A percentile compares a stretch with the other conserved stretches of the same genome.
phyloP scores from a whole-genome alignment of 2,113 vertebrate genomes.

The Steatornis caripensis region DNA sequence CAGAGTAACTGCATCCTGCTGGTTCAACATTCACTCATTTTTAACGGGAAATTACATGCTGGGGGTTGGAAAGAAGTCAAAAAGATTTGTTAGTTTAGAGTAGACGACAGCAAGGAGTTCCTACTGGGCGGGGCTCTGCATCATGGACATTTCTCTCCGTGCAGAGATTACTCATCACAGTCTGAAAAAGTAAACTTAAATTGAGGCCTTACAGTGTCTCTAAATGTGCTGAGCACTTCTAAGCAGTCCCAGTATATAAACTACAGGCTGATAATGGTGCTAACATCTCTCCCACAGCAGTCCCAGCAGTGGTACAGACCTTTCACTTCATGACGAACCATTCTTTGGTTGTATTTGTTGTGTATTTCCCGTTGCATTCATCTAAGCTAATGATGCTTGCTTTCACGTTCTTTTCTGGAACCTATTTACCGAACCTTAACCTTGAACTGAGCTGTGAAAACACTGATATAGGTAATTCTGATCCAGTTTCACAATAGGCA shows the following conservation, averaged over 20 bases:
- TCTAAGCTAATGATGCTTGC: not conserved
- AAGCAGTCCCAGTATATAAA: not conserved
- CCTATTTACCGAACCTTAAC: not conserved
- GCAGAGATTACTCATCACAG: not conserved
- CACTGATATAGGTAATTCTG: not conserved
- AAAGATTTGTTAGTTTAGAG: not conserved
- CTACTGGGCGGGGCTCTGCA: not conserved
- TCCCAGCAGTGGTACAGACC: not conserved
- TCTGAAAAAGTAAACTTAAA: not conserved
- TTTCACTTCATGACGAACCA: not conserved
- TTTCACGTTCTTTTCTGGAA: not conserved
- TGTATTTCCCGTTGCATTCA: not conserved
- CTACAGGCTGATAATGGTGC: not conserved
- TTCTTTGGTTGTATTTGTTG: not conserved
- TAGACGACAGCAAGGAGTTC: not conserved
- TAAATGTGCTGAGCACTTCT: not conserved
- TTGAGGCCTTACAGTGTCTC: not conserved
- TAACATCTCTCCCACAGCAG: not conserved
- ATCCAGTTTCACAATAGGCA: not conserved
- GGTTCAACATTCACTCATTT: not conserved
- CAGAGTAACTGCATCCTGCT: not conserved
- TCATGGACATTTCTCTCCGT: not conserved
- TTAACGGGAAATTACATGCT: not conserved
- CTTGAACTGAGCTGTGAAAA: not conserved
- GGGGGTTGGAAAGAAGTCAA: not conserved